These are phyloP conservation scores for Elysia crispata DNA, from an alignment of 2,888 invertebrate genomes.

Conservation along the genomic window DNA sequence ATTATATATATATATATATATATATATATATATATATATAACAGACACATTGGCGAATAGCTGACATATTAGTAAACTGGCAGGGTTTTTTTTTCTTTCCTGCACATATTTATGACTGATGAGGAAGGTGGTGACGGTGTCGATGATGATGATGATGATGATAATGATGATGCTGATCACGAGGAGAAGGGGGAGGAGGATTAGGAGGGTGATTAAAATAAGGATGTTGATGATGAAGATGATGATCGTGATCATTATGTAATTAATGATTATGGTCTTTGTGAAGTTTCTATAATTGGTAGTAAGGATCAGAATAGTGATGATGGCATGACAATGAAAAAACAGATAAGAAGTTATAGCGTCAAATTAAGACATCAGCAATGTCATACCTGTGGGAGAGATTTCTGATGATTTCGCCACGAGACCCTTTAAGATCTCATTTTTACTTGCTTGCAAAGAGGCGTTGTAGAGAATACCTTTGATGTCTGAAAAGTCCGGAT, in stretches of 20 bases:
- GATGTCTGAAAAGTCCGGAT: slow-evolving; percentile 53
- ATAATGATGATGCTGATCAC: slow-evolving; percentile 11
- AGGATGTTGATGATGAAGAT: too few relatives aligned
- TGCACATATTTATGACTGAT: not conserved
- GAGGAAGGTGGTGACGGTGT: not conserved
- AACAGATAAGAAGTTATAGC: too few relatives aligned
- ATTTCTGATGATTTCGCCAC: slow-evolving; percentile 34
- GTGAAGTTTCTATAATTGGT: not conserved
- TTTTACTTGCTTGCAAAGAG: not conserved
- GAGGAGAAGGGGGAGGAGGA: not conserved
- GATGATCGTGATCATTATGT: slow-evolving; percentile 38
- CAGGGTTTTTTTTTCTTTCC: not conserved
- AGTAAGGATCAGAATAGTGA: not conserved
- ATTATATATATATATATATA: too few relatives aligned
- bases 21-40: too few relatives aligned
- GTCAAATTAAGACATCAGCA: too few relatives aligned
- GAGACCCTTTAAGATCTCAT: not conserved
- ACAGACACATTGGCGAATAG: not conserved
- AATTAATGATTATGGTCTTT: not conserved
- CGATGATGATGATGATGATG: not conserved
- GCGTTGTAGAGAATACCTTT: slow-evolving; percentile 46
- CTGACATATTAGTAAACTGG: not conserved
- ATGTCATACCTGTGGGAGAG: slow-evolving; percentile 12
- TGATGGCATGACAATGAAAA: not conserved
- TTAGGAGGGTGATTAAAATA: not conserved